A percentile compares a stretch with the other conserved stretches of the same genome.
phyloP scores from a whole-genome alignment of 2,113 vertebrate species.

The Tichodroma muraria region DNA sequence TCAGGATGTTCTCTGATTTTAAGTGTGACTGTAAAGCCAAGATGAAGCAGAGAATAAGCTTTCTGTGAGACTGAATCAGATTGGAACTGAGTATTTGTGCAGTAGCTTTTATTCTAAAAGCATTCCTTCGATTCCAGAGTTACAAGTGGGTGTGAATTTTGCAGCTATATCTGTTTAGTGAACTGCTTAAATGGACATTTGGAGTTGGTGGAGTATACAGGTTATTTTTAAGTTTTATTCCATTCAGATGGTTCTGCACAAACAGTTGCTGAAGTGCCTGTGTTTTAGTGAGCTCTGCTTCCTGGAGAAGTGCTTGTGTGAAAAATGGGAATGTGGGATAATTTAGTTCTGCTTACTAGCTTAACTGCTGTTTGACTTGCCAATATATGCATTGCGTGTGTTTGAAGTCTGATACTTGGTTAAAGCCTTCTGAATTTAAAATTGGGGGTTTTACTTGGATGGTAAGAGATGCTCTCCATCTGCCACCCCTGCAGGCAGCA shows the following conservation, averaged over 20 bases:
- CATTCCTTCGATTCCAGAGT: neutral
- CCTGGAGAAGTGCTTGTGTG: neutral
- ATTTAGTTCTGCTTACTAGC: neutral
- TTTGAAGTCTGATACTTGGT: neutral
- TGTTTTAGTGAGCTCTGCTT: neutral
- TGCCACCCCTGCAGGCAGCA: conserved; percentile 72
- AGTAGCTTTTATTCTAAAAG: neutral
- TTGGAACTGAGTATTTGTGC: neutral
- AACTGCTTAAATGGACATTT: neutral
- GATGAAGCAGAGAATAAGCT: neutral
- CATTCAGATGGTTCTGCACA: neutral
- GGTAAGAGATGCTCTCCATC: neutral
- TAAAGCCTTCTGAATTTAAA: neutral
- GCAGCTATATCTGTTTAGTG: neutral
- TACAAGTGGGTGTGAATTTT: neutral
- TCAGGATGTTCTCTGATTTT: neutral
- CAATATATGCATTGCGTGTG: neutral
- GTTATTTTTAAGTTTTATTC: neutral
- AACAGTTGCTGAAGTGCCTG: neutral
- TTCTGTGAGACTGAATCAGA: neutral
- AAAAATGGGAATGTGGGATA: neutral
- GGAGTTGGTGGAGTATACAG: neutral
- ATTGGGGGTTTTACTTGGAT: neutral
- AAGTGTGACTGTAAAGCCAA: neutral
- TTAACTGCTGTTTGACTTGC: neutral